These are phyloP conservation scores for Ceramica pisi DNA, from an alignment of 2,888 invertebrate species.

Conservation along the genomic window DNA sequence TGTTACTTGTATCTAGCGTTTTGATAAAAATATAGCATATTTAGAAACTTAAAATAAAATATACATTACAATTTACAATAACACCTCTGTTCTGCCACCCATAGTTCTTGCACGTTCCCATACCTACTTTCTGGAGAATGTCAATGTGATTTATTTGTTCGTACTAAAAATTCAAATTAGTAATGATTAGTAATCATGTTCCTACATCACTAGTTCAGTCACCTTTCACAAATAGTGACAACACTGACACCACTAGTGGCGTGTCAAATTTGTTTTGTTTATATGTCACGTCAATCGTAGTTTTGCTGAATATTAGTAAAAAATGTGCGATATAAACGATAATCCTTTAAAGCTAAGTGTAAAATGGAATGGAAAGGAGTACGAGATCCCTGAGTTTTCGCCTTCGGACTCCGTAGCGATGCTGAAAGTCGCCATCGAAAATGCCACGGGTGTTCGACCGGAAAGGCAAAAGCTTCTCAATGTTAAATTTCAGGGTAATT, in stretches of 20 bases:
- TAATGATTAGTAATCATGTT: too few species aligned
- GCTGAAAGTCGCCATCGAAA: conserved; percentile 96
- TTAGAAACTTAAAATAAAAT: too few species aligned
- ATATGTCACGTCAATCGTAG: conserved; percentile 80
- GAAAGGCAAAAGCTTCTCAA: conserved; percentile 98
- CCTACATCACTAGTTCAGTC: conserved; percentile 8
- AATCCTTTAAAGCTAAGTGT: conserved; percentile 92
- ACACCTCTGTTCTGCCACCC: too few species aligned
- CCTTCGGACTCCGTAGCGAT: conserved; percentile 95
- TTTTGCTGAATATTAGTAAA: conserved; percentile 66
- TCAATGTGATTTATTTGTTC: too few species aligned
- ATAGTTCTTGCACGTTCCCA: too few species aligned
- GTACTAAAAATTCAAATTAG: conserved; percentile 3
- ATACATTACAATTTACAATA: too few species aligned
- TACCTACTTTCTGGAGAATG: too few species aligned
- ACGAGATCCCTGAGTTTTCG: conserved; percentile 93
- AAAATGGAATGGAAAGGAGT: conserved; percentile 98
- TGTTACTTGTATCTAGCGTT: too few species aligned
- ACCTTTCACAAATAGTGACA: conserved; percentile 21
- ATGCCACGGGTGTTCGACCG: conserved; percentile 97
- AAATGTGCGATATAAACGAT: conserved; percentile 89
- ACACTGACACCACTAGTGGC: conserved; percentile 54
- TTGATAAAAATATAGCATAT: too few species aligned
- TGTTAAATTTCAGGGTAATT: conserved; percentile 96
- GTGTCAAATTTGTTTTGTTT: conserved; percentile 78